Evolutionary conservation across 1,140 invertebrate genomes (phyloP).

Genomic region (Drosophila murphyi): DNA sequence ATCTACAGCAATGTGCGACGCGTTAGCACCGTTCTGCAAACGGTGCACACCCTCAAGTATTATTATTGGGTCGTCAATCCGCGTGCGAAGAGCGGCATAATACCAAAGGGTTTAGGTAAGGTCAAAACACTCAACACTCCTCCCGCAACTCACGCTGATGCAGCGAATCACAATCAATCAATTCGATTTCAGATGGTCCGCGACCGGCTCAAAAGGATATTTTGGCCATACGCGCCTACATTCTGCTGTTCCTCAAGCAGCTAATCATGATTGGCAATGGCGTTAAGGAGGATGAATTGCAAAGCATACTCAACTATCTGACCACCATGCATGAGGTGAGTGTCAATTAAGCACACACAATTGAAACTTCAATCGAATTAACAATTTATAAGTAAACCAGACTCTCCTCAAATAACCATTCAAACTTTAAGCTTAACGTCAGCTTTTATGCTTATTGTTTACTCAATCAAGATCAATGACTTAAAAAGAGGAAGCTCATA

Average conservation of each 20-base stretch:
- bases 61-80: constrained; percentile 99
- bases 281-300: constrained; percentile 98
- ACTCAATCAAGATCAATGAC: too few relatives aligned
- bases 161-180: background rate
- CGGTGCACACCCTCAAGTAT: constrained; percentile 98
- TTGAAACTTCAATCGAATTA: too few relatives aligned
- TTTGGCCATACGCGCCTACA: constrained; percentile 96
- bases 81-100: constrained; percentile 96
- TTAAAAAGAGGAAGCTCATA: too few relatives aligned
- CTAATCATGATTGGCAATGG: constrained; percentile 98
- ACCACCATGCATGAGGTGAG: constrained; percentile 97
- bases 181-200: constrained; percentile 91
- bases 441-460: too few relatives aligned
- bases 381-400: too few relatives aligned
- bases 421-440: too few relatives aligned
- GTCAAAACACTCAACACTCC: background rate
- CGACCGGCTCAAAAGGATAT: constrained; percentile 97
- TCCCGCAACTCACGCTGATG: too few relatives aligned
- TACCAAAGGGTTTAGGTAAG: constrained; percentile 96
- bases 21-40: constrained; percentile 98
- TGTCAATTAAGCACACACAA: background rate
- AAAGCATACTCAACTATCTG: constrained; percentile 98
- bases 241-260: constrained; percentile 97
- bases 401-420: too few relatives aligned
- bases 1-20: constrained; percentile 98